Percentiles rank a stretch among this genome's conserved stretches.
These are phyloP conservation scores for Agrotis exclamationis DNA, from an alignment of 2,888 invertebrate genomes.

Conservation along the genomic window DNA sequence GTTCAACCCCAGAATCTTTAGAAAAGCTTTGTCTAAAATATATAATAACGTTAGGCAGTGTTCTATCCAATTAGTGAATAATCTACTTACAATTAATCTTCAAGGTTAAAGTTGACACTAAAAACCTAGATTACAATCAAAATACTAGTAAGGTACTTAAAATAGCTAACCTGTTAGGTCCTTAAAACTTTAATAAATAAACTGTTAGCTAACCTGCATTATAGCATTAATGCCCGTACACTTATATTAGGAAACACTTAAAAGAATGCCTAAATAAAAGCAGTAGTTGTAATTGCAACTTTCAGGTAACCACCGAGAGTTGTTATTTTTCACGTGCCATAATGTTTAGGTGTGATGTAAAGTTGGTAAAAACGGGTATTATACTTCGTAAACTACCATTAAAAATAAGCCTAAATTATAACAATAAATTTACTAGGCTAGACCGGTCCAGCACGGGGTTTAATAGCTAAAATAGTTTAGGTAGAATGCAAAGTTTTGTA, in stretches of 20 bases:
- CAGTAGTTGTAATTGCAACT: neutral
- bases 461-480: slow-evolving; percentile 18
- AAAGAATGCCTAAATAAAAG: neutral
- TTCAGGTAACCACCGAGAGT: neutral
- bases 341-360: neutral
- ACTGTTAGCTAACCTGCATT: slow-evolving; percentile 14
- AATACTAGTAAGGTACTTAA: neutral
- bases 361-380: neutral
- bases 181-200: slow-evolving; percentile 38
- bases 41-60: too few relatives aligned
- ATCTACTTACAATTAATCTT: neutral
- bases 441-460: slow-evolving; percentile 21
- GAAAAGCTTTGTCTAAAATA: too few relatives aligned
- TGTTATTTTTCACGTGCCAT: neutral
- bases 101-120: slow-evolving; percentile 13
- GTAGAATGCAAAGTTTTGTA: slow-evolving; percentile 26
- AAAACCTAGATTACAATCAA: slow-evolving; percentile 2
- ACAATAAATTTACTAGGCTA: slow-evolving; percentile 41
- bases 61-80: too few relatives aligned
- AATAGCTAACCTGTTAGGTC: neutral
- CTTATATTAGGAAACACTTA: neutral
- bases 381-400: slow-evolving; percentile 30
- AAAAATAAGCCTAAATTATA: slow-evolving; percentile 39
- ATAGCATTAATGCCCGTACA: neutral
- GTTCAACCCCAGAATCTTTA: too few relatives aligned